Conservation (phyloP, 1,140 invertebrate species). For the Diorhabda sublineata region DNA sequence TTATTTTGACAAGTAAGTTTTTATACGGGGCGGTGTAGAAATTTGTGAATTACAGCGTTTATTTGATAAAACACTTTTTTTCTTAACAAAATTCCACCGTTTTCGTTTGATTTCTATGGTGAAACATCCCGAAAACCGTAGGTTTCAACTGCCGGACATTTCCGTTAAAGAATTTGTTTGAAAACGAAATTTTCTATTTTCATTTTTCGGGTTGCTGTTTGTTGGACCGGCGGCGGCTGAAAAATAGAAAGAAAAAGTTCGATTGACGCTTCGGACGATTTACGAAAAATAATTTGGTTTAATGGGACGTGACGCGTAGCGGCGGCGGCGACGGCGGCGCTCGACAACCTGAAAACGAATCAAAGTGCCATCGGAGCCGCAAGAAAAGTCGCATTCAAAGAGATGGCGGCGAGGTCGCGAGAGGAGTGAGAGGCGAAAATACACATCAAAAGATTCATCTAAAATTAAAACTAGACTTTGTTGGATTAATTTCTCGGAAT, state of each 20-base stretch:
- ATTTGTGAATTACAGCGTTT: too few species aligned
- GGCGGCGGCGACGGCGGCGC: too few species aligned
- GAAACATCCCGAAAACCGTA: too few species aligned
- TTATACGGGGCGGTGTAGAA: neutral
- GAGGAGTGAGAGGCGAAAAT: neutral
- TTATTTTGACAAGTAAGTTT: neutral
- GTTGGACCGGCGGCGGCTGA: too few species aligned
- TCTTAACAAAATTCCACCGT: too few species aligned
- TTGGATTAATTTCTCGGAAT: slow-evolving; percentile 43
- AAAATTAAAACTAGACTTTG: slow-evolving; percentile 42
- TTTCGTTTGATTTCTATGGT: too few species aligned
- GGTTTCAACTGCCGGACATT: too few species aligned
- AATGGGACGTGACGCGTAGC: neutral
- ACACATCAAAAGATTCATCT: slow-evolving; percentile 41
- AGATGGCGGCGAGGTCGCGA: neutral
- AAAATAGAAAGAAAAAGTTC: neutral
- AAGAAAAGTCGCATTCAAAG: slow-evolving; percentile 2
- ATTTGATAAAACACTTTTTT: too few species aligned
- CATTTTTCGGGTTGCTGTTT: too few species aligned
- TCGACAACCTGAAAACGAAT: neutral
- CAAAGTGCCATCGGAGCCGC: neutral
- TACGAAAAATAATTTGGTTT: neutral
- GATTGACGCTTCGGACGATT: neutral
- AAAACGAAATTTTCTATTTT: too few species aligned
- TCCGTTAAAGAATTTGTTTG: too few species aligned